phyloP scores from a whole-genome alignment of 2,797 vertebrate genomes.

The Masticophis lateralis region DNA sequence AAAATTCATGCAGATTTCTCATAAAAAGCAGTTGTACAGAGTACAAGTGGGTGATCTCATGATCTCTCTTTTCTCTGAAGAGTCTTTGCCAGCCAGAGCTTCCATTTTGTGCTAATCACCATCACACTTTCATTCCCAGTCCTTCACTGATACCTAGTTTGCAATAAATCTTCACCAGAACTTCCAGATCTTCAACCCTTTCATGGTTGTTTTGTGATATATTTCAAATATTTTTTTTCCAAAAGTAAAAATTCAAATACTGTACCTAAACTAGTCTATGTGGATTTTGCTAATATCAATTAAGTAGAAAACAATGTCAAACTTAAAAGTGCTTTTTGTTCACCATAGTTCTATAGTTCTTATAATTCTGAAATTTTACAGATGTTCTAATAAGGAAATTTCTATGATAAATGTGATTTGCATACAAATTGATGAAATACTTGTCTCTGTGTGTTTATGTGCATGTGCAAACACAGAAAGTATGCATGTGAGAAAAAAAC shows the following conservation, averaged over 20 bases:
- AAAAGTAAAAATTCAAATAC: neutral
- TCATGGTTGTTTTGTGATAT: neutral
- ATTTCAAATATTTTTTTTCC: neutral
- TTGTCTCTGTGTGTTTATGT: neutral
- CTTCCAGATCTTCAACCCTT: neutral
- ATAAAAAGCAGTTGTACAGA: neutral
- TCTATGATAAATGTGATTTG: neutral
- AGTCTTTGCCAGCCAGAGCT: neutral
- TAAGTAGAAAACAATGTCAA: neutral
- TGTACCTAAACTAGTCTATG: neutral
- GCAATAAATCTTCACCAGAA: neutral
- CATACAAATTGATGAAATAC: neutral
- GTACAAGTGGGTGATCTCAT: neutral
- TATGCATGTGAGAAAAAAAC: neutral
- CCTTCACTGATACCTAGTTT: neutral
- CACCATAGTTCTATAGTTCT: neutral
- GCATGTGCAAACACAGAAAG: neutral
- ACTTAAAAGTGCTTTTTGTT: neutral
- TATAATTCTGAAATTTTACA: neutral
- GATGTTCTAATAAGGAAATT: neutral
- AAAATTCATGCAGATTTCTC: neutral
- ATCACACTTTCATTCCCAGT: neutral
- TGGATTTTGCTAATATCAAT: neutral
- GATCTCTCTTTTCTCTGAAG: neutral
- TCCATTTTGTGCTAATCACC: neutral